Conservation (phyloP, 2,113 vertebrate species). For the Ameiurus melas region DNA sequence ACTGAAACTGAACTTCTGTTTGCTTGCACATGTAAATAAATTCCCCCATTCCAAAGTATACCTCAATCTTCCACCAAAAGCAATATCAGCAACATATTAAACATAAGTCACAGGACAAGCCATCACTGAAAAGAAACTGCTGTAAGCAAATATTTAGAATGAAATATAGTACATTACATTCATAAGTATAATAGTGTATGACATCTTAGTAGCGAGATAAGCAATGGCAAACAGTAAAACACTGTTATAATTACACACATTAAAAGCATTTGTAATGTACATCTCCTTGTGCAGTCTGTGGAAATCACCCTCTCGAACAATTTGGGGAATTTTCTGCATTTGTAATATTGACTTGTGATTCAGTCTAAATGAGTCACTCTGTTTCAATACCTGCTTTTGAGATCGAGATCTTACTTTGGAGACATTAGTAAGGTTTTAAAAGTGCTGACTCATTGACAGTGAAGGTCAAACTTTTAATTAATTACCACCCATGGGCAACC, state of each 20-base stretch:
- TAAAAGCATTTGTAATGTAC: slow-evolving; percentile 36
- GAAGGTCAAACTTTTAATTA: slow-evolving; percentile 2
- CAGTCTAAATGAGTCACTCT: slow-evolving; percentile 11
- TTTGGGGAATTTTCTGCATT: slow-evolving; percentile 9
- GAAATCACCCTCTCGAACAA: not conserved
- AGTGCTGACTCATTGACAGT: slow-evolving; percentile 9
- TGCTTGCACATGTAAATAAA: not conserved
- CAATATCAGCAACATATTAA: not conserved
- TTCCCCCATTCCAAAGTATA: not conserved
- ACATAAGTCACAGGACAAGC: not conserved
- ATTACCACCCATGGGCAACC: not conserved
- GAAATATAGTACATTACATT: not conserved
- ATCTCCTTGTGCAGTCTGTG: not conserved
- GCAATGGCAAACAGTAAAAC: slow-evolving; percentile 56
- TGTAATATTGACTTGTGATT: not conserved
- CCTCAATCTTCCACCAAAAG: not conserved
- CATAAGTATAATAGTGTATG: not conserved
- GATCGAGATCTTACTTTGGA: not conserved
- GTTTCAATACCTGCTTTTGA: slow-evolving; percentile 13
- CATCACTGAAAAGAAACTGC: not conserved
- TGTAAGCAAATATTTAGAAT: not conserved
- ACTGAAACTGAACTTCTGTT: not conserved
- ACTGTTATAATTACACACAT: slow-evolving; percentile 51
- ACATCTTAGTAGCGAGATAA: slow-evolving; percentile 38
- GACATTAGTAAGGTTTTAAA: slow-evolving; percentile 11